phyloP scores from a whole-genome alignment of 2,113 vertebrate species.

The Chaetodon trifascialis region DNA sequence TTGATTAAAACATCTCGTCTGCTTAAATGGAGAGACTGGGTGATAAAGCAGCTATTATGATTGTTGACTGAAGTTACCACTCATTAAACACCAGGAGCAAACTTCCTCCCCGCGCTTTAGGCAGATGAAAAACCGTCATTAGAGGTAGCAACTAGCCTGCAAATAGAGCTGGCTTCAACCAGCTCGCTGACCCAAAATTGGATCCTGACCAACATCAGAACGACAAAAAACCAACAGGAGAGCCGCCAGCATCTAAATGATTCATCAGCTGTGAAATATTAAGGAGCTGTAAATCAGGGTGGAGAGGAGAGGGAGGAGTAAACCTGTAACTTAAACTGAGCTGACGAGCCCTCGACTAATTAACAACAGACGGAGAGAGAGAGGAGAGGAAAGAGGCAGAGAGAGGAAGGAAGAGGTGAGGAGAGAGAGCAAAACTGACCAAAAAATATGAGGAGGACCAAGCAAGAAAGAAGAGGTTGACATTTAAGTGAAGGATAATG shows the following conservation, averaged over 20 bases:
- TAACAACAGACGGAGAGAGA: constrained; percentile 31
- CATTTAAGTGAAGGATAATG: constrained; percentile 43
- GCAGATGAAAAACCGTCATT: constrained; percentile 9
- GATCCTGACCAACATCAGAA: constrained; percentile 3
- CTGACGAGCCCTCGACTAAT: constrained; percentile 61
- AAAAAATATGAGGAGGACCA: not conserved
- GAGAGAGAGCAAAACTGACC: not conserved
- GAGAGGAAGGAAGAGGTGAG: not conserved
- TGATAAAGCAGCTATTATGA: not conserved
- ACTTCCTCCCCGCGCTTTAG: not conserved
- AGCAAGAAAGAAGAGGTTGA: constrained; percentile 25
- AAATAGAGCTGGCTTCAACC: constrained; percentile 3
- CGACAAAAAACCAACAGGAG: constrained; percentile 28
- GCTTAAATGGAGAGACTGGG: not conserved
- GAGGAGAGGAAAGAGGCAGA: not conserved
- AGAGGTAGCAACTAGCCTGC: not conserved
- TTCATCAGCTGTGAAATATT: constrained; percentile 77
- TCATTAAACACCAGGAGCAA: constrained; percentile 17
- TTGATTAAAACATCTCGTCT: not conserved
- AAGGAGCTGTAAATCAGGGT: constrained; percentile 74
- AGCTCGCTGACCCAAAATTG: not conserved
- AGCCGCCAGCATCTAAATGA: constrained; percentile 63
- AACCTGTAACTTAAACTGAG: constrained; percentile 76
- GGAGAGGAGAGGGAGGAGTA: constrained; percentile 40
- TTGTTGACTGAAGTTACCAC: not conserved